Conservation (phyloP, 2,113 vertebrate genomes). For the Hypomesus transpacificus region DNA sequence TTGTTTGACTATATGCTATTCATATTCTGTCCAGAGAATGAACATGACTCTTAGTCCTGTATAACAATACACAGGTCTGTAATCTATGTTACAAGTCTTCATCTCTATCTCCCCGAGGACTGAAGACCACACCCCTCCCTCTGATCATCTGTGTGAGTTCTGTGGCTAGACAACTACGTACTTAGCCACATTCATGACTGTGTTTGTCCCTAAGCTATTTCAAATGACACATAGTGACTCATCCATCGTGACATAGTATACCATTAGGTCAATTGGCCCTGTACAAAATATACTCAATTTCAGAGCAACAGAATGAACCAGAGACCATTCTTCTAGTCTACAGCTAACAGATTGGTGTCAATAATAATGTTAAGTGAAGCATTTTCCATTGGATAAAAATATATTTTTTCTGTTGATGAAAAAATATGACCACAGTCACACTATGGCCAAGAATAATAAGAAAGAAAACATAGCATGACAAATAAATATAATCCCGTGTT, state of each 20-base stretch:
- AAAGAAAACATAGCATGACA: not conserved
- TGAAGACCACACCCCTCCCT: not conserved
- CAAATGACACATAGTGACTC: too few relatives aligned
- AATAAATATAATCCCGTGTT: conserved; percentile 11
- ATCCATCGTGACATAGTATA: too few relatives aligned
- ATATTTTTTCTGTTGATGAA: not conserved
- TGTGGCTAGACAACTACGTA: not conserved
- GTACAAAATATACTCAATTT: too few relatives aligned
- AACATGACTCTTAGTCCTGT: not conserved
- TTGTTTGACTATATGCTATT: not conserved
- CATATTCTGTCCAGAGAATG: not conserved
- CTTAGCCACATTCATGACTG: not conserved
- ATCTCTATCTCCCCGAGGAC: not conserved
- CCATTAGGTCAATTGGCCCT: too few relatives aligned
- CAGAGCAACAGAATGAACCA: too few relatives aligned
- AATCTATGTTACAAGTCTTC: not conserved
- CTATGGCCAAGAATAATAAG: not conserved
- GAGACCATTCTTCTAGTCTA: not conserved
- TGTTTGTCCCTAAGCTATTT: not conserved
- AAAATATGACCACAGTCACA: not conserved
- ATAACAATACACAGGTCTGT: not conserved
- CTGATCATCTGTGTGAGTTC: not conserved
- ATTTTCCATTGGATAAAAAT: conserved; percentile 1
- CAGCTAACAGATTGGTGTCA: not conserved
- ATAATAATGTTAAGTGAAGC: not conserved